phyloP scores from a whole-genome alignment of 2,113 vertebrate genomes.

The Epinephelus lanceolatus region DNA sequence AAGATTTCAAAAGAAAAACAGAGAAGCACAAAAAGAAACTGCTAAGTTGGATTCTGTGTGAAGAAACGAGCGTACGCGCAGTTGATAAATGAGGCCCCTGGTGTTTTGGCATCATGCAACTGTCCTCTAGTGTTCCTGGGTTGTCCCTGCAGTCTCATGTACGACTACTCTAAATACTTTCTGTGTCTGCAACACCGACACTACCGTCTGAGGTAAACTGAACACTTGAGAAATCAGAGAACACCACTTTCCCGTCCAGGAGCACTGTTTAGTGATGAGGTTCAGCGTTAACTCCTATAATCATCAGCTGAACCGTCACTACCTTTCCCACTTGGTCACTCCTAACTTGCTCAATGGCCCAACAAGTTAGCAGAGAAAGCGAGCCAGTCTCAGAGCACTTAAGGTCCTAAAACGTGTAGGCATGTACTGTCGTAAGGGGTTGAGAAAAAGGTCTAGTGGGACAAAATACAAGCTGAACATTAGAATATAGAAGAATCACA shows the following conservation, averaged over 20 bases:
- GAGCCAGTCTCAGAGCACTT: conserved; percentile 74
- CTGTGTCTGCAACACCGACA: conserved; percentile 13
- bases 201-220: conserved; percentile 60
- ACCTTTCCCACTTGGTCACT: conserved; percentile 12
- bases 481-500: conserved; percentile 56
- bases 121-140: conserved; percentile 37
- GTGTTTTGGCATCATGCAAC: conserved; percentile 63
- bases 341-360: conserved; percentile 57
- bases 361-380: conserved; percentile 48
- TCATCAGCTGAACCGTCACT: conserved; percentile 20
- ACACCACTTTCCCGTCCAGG: conserved; percentile 7
- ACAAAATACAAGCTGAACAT: conserved; percentile 57
- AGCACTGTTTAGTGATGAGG: not conserved
- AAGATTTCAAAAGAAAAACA: not conserved
- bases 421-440: conserved; percentile 51
- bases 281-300: conserved; percentile 4
- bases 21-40: not conserved
- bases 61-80: not conserved
- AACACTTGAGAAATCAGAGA: conserved; percentile 38
- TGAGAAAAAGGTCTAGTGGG: conserved; percentile 40
- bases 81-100: conserved; percentile 62
- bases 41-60: not conserved
- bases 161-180: conserved; percentile 12
- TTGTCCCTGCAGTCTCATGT: conserved; percentile 35
- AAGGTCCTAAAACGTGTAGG: conserved; percentile 68